Conservation (phyloP, 1,140 invertebrate genomes). For the Drosophila ambigua region DNA sequence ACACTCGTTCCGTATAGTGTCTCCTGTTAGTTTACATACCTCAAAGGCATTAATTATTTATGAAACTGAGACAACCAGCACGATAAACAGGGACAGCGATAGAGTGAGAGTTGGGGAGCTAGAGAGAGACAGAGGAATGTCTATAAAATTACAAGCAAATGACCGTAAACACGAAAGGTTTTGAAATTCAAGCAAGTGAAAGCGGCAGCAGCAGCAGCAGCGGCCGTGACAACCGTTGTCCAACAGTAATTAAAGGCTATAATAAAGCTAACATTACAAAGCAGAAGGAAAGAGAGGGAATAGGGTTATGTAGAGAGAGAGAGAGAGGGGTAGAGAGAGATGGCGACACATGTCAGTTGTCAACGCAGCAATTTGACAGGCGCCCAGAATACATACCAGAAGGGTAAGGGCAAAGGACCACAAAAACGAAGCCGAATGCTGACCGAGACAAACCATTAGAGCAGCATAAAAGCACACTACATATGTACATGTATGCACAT, state of each 20-base stretch:
- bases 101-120: background rate
- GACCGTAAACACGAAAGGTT: constrained; percentile 59
- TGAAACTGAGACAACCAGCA: constrained; percentile 45
- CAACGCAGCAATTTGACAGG: constrained; percentile 73
- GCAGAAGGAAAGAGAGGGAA: background rate
- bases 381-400: constrained; percentile 19
- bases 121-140: constrained; percentile 40
- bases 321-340: background rate
- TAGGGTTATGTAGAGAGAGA: background rate
- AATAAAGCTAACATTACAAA: constrained; percentile 60
- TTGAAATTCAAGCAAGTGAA: constrained; percentile 69
- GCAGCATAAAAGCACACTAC: background rate
- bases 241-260: constrained; percentile 73
- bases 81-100: background rate
- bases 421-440: constrained; percentile 44
- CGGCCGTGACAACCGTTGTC: constrained; percentile 52
- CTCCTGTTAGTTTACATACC: constrained; percentile 61
- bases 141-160: constrained; percentile 71
- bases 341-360: constrained; percentile 66
- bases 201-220: constrained; percentile 51
- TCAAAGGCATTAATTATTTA: constrained; percentile 76
- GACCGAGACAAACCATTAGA: constrained; percentile 37
- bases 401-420: constrained; percentile 11
- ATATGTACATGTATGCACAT: too few species aligned
- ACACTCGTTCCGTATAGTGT: constrained; percentile 41